Base-by-base conservation (phyloP, 2,113 vertebrate genomes). In the Pteronura brasiliensis region DNA sequence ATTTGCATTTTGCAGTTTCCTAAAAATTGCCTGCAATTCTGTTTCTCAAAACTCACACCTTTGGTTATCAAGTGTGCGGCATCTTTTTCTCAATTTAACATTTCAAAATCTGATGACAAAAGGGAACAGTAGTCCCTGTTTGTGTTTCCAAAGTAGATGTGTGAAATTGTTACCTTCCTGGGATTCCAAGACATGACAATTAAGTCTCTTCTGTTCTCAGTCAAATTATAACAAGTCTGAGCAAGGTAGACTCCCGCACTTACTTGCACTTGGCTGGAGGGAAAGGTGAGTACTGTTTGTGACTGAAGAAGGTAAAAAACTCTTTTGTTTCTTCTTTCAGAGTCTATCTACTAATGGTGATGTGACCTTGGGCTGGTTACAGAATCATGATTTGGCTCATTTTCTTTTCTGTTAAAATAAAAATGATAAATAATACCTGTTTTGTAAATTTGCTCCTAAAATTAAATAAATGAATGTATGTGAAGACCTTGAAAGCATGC, bases 31-130 rank as follows among this genome's bases (percentile, higher is more conserved):
- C 23, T 80, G 15, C 18, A 63, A 65, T 77, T 93, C 67, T 74
- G 17, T 6, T 82, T 84, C 65, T 14, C 6, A 88, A 91, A 82
- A 4, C 4, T 72, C 57, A 88, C 7, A 95, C 13, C 44, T 77
- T 89, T n/a, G 55, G 7, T 74, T 88, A 67, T 74, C 76, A 57
- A 69, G 4, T 89, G 57, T 88, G 31, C 18, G 69, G 17, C 12
- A 47, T 23, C n/a, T 63, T 90, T 90, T 77, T 81, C n/a, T 95
- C 77, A 96, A 79, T 65, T 96, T 94, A 74, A 74, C 20, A 74
- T 96, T 59, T 76, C 2, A 83, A 88, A 86, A 95, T 49, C 5
- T 55, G 39, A n/a, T 94, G 27, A 7, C 8, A 61, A 94, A 92
- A 87, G 27, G 17, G 57, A 1, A 85, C 7, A 52, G 2, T 71